Conservation (phyloP, 2,888 invertebrate species). For the Acleris cristana region DNA sequence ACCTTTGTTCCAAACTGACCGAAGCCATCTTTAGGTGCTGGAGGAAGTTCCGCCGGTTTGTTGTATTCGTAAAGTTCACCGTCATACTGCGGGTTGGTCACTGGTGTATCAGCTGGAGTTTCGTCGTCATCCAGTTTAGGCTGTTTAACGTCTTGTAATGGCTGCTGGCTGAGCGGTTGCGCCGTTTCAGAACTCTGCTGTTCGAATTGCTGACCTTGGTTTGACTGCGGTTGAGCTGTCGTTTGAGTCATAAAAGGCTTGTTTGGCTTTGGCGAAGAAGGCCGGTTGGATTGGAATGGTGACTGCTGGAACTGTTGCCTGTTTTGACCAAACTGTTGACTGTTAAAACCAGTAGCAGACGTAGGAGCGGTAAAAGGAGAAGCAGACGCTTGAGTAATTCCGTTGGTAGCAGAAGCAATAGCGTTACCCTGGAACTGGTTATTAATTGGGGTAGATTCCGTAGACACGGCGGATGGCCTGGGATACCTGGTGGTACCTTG, state of each 20-base stretch:
- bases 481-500: slow-evolving; percentile 43
- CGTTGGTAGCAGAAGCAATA: slow-evolving; percentile 43
- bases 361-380: slow-evolving; percentile 59
- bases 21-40: slow-evolving; percentile 42
- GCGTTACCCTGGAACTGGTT: slow-evolving; percentile 25
- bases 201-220: slow-evolving; percentile 21
- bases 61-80: slow-evolving; percentile 66
- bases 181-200: slow-evolving; percentile 23
- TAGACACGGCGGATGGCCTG: slow-evolving; percentile 41
- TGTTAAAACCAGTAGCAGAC: slow-evolving; percentile 39
- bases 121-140: slow-evolving; percentile 33
- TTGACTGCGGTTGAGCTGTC: slow-evolving; percentile 16
- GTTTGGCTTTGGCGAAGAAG: slow-evolving; percentile 12
- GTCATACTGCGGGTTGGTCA: slow-evolving; percentile 48
- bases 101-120: slow-evolving; percentile 33
- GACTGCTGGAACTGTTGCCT: slow-evolving; percentile 37
- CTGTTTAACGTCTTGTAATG: slow-evolving; percentile 34
- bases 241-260: slow-evolving; percentile 24
- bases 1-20: slow-evolving; percentile 33
- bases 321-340: slow-evolving; percentile 36
- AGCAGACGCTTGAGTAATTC: slow-evolving; percentile 61
- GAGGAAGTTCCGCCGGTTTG: slow-evolving; percentile 57
- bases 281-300: slow-evolving; percentile 21
- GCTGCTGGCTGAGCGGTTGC: slow-evolving; percentile 33
- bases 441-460: slow-evolving; percentile 11